These are phyloP conservation scores for Chromobotia macracanthus DNA, from an alignment of 2,797 vertebrate genomes.

Conservation along the genomic window DNA sequence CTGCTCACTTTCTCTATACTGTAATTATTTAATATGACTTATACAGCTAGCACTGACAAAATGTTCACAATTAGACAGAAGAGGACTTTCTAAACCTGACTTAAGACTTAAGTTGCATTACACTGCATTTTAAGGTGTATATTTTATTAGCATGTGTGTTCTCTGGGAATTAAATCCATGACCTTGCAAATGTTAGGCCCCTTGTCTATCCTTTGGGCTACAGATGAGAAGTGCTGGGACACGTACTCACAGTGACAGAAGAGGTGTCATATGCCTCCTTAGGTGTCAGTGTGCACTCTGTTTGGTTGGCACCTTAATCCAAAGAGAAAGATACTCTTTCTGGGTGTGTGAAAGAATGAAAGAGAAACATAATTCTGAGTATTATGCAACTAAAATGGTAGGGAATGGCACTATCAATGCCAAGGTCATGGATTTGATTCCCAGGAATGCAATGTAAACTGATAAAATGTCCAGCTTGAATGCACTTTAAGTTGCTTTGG, in stretches of 20 bases:
- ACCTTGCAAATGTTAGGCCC: too few relatives aligned
- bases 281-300: constrained; percentile 36
- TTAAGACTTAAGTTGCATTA: too few relatives aligned
- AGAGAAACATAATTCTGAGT: background rate
- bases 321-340: constrained; percentile 46
- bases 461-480: background rate
- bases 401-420: background rate
- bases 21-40: too few relatives aligned
- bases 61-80: too few relatives aligned
- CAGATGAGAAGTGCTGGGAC: constrained; percentile 6
- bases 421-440: background rate
- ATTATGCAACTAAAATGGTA: background rate
- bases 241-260: constrained; percentile 47
- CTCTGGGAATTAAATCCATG: too few relatives aligned
- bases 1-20: too few relatives aligned
- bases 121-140: too few relatives aligned
- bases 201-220: too few relatives aligned
- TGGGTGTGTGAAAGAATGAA: background rate
- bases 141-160: too few relatives aligned
- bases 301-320: constrained; percentile 44
- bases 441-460: background rate
- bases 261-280: constrained; percentile 54
- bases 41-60: too few relatives aligned
- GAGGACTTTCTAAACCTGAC: too few relatives aligned
- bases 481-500: too few relatives aligned